Evolutionary conservation across 2,888 invertebrate species (phyloP).

Genomic region (Polymixis flavicincta): DNA sequence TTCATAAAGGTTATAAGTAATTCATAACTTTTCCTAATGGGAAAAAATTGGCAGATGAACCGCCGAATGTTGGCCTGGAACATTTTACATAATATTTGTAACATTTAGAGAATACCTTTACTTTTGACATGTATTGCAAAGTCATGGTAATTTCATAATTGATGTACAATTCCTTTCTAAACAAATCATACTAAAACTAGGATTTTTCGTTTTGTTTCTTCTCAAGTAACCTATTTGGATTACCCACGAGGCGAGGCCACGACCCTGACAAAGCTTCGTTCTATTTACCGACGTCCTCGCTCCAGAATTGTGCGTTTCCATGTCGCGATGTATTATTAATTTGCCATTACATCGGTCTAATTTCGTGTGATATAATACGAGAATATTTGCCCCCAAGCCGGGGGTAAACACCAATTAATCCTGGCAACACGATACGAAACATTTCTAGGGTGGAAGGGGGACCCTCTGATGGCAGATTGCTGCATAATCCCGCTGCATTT

Average conservation of each 20-base stretch:
- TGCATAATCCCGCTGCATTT: slow-evolving; percentile 87
- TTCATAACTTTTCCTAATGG: no score
- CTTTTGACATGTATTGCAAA: background rate
- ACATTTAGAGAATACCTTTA: background rate
- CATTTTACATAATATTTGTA: background rate
- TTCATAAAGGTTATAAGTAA: background rate
- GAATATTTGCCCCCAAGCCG: slow-evolving; percentile 79
- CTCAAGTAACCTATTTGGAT: slow-evolving; percentile 49
- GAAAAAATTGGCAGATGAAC: background rate
- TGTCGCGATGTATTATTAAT: slow-evolving; percentile 81
- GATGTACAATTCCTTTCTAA: background rate
- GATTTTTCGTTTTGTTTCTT: slow-evolving; percentile 18
- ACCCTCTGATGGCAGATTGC: slow-evolving; percentile 83
- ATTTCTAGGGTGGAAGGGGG: slow-evolving; percentile 74
- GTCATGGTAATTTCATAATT: background rate
- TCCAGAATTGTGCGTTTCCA: slow-evolving; percentile 72
- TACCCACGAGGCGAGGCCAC: slow-evolving; percentile 16
- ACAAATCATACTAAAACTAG: background rate
- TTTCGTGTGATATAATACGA: slow-evolving; percentile 85
- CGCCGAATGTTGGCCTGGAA: background rate
- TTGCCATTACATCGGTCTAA: slow-evolving; percentile 85
- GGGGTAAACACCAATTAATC: slow-evolving; percentile 90
- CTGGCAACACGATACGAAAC: slow-evolving; percentile 89
- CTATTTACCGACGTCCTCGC: slow-evolving; percentile 51
- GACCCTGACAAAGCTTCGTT: slow-evolving; percentile 44